Percentiles rank a stretch among this genome's conserved stretches.
These are phyloP conservation scores for Narcine bancroftii DNA, from an alignment of 2,113 vertebrate genomes.

Conservation along the genomic window DNA sequence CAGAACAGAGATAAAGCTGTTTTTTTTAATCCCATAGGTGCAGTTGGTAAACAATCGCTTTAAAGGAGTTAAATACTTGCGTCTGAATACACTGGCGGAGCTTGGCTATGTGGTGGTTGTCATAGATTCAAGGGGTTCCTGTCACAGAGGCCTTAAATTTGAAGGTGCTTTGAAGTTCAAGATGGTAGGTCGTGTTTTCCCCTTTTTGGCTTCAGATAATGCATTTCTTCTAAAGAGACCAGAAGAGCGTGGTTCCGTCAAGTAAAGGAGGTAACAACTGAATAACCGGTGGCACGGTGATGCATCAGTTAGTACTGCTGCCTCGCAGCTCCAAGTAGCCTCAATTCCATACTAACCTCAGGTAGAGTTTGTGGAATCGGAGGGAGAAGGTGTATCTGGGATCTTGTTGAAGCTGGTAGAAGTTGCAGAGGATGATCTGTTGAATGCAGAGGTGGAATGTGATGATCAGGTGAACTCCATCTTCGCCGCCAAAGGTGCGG, in stretches of 20 bases:
- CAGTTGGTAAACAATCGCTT: conserved; percentile 71
- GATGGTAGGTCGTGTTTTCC: conserved; percentile 57
- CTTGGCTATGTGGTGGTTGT: conserved; percentile 68
- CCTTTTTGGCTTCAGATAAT: neutral
- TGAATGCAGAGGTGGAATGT: no score
- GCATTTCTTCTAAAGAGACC: neutral
- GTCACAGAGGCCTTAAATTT: conserved; percentile 68
- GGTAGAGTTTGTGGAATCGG: no score
- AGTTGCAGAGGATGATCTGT: no score
- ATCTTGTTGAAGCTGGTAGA: no score
- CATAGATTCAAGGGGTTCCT: conserved; percentile 70
- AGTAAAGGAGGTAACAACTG: neutral
- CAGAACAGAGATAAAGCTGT: neutral
- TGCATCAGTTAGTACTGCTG: no score
- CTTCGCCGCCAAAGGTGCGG: no score
- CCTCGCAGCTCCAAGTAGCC: no score
- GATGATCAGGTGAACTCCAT: no score
- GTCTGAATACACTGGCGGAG: conserved; percentile 66
- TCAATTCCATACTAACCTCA: no score
- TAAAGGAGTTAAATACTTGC: conserved; percentile 71
- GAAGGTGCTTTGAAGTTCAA: conserved; percentile 74
- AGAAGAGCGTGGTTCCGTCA: no score
- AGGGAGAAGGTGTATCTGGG: no score
- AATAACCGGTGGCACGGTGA: neutral
- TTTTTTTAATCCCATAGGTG: conserved; percentile 53